Evolutionary conservation across 2,797 vertebrate species (phyloP).

Genomic region (Lophius americanus): DNA sequence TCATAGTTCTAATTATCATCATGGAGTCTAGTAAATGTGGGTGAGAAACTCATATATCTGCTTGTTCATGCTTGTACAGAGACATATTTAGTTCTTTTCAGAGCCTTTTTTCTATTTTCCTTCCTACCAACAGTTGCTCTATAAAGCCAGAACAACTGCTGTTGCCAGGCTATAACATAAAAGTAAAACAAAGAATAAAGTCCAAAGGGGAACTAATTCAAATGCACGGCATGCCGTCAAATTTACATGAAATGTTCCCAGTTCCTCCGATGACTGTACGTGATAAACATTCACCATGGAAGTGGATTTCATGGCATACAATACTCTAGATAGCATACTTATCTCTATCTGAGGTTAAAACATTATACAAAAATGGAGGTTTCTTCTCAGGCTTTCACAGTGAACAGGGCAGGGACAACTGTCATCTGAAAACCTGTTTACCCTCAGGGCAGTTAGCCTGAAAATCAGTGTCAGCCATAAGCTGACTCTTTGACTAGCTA

Average conservation of each 20-base stretch:
- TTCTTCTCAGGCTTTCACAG: conserved; percentile 13
- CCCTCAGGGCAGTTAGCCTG: background rate
- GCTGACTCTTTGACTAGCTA: too few relatives aligned
- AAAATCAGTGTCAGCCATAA: too few relatives aligned
- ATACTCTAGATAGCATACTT: too few relatives aligned
- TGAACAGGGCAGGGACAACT: conserved; percentile 1
- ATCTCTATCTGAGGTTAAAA: too few relatives aligned
- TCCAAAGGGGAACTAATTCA: background rate
- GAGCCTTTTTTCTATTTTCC: background rate
- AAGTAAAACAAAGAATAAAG: background rate
- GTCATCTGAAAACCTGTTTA: conserved; percentile 1
- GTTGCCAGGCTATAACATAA: background rate
- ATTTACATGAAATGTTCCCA: background rate
- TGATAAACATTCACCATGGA: too few relatives aligned
- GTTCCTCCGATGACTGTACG: too few relatives aligned
- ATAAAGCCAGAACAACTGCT: conserved; percentile 20
- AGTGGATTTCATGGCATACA: too few relatives aligned
- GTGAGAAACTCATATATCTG: background rate
- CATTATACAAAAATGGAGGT: background rate
- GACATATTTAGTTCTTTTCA: background rate
- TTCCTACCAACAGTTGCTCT: background rate
- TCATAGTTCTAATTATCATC: background rate
- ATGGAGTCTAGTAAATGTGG: background rate
- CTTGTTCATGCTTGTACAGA: conserved; percentile 18
- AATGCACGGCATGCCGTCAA: background rate